Conservation (phyloP, 2,888 invertebrate species). For the Horisme vitalbata region DNA sequence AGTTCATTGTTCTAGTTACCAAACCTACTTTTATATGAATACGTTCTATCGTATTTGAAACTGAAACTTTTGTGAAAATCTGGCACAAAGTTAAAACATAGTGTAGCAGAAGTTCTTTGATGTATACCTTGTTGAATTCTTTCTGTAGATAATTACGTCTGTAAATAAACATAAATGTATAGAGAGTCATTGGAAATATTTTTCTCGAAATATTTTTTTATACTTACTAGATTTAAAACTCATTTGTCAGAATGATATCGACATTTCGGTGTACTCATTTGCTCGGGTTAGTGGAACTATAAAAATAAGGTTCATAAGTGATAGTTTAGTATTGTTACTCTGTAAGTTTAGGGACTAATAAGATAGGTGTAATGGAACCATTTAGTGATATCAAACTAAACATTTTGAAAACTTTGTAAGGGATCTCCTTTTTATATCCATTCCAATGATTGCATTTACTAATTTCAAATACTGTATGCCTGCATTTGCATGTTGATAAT, state of each 20-base stretch:
- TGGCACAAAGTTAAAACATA: slow-evolving; percentile 45
- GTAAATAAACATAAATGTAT: slow-evolving; percentile 69
- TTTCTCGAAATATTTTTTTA: slow-evolving; percentile 77
- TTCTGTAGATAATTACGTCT: slow-evolving; percentile 56
- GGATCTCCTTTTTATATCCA: slow-evolving; percentile 27
- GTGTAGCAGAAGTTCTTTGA: slow-evolving; percentile 25
- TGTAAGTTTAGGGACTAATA: slow-evolving; percentile 12
- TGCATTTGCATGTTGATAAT: slow-evolving; percentile 39
- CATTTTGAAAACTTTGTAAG: slow-evolving; percentile 9
- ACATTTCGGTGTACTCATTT: slow-evolving; percentile 19
- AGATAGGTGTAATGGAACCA: slow-evolving; percentile 56
- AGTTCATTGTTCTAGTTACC: slow-evolving; percentile 16
- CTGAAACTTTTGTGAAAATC: slow-evolving; percentile 26
- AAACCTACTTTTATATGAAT: slow-evolving; percentile 17
- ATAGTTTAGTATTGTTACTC: slow-evolving; percentile 28
- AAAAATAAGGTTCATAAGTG: slow-evolving; percentile 20
- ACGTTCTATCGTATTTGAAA: slow-evolving; percentile 28
- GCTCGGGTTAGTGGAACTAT: slow-evolving; percentile 21
- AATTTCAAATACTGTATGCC: slow-evolving; percentile 27
- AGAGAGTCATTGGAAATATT: slow-evolving; percentile 69
- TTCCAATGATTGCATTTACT: slow-evolving; percentile 42
- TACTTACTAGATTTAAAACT: slow-evolving; percentile 29
- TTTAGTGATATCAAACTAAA: slow-evolving; percentile 47
- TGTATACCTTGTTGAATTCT: slow-evolving; percentile 32
- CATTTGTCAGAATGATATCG: slow-evolving; percentile 17